Base-by-base conservation (phyloP, 1,140 invertebrate genomes). In the Psilanteris sp. region DNA sequence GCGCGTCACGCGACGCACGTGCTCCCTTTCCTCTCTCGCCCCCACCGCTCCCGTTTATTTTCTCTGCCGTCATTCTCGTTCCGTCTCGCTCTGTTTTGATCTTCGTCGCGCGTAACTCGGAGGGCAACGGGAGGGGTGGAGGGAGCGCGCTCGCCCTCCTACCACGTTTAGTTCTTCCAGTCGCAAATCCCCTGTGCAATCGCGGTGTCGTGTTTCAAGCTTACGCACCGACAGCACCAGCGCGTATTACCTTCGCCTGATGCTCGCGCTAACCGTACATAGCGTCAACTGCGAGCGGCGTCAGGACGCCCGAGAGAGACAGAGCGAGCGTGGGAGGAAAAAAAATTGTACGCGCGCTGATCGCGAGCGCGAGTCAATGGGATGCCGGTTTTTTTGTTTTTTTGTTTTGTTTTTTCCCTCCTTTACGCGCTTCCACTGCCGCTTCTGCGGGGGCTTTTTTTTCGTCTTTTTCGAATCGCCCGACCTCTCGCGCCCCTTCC, bases 151-250 rank as follows among this genome's bases (percentile, higher is more conserved):
- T 48, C 27, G 15, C 24, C 9, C 10, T 13, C 6, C 22, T 20
- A 32, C 18, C 43, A 22, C 48, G n/a, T 22, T n/a, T n/a, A n/a
- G 5, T 37, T 43, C 48, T 57, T 57, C 68, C 68, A 72, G 57
- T 26, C 48, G 50, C 46, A 57, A 36, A 41, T 24, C 44, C 52
- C 61, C 24, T 55, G 62, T 64, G 70, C 67, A 61, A 72, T 62
- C 74, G 67, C 68, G 79, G 84, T 85, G 79, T 86, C 83, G 80
- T 80, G 81, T 86, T 86, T 86, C 84, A 86, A 81, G 79, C 81
- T 80, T 71, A 72, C 72, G 78, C 76, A 77, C 78, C 54, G 61
- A 22, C 70, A 57, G 46, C 66, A 61, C 16, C 41, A 20, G 37
- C 54, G 46, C 41, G 64, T 29, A 64, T 76, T 70, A 70, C 72